A percentile compares a stretch with the other conserved stretches of the same genome.
Evolutionary conservation across 2,113 vertebrate species (phyloP).

Genomic region (Malurus cyaneus): DNA sequence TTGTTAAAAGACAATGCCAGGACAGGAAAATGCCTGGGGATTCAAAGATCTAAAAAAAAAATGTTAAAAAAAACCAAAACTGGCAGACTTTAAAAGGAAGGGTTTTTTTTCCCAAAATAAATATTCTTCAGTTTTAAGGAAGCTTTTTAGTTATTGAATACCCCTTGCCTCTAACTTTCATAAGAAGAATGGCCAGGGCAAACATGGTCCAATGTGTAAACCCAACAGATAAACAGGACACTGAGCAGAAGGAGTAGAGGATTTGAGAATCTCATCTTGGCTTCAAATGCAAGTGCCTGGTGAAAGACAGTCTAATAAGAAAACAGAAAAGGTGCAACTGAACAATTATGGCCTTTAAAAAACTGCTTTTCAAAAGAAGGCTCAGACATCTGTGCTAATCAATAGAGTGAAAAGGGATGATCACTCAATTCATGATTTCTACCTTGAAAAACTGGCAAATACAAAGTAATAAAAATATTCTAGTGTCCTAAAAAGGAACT

Average conservation of each 20-base stretch:
- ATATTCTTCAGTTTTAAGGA: background rate
- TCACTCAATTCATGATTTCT: background rate
- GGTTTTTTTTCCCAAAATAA: background rate
- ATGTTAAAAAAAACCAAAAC: background rate
- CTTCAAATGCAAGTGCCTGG: background rate
- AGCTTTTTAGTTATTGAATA: background rate
- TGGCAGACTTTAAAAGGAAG: background rate
- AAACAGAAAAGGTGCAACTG: background rate
- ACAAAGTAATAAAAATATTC: background rate
- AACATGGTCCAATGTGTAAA: background rate
- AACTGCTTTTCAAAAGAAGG: background rate
- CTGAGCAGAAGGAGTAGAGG: background rate
- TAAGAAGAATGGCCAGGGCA: background rate
- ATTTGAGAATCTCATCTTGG: background rate
- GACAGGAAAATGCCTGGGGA: constrained; percentile 37
- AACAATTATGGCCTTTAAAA: background rate
- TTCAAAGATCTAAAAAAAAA: background rate
- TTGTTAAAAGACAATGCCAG: constrained; percentile 20
- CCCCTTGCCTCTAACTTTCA: background rate
- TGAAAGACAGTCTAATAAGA: background rate
- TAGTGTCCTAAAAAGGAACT: background rate
- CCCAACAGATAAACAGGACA: background rate
- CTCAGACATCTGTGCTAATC: background rate
- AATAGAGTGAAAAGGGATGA: background rate
- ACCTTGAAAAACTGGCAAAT: background rate